phyloP scores from a whole-genome alignment of 2,888 invertebrate genomes.

The Mesorhabditis sp. region DNA sequence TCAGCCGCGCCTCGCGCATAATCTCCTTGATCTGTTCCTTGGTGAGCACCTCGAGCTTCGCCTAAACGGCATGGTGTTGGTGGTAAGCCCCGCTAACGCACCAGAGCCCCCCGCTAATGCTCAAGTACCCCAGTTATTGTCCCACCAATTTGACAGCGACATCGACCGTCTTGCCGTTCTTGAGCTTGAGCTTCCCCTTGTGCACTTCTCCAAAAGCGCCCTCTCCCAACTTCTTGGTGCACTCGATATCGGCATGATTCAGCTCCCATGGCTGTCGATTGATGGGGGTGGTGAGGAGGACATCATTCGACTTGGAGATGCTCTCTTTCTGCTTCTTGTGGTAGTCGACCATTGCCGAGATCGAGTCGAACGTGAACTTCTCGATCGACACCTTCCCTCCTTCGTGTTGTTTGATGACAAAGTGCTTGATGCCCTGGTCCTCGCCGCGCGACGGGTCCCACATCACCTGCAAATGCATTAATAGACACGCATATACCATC shows the following conservation, averaged over 20 bases:
- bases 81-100: slow-evolving; percentile 15
- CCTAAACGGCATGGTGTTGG: slow-evolving; percentile 16
- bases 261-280: slow-evolving; percentile 39
- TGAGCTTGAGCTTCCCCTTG: neutral
- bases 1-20: slow-evolving; percentile 27
- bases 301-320: slow-evolving; percentile 13
- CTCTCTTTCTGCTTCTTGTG: slow-evolving; percentile 19
- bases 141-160: slow-evolving; percentile 22
- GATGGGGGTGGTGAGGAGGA: slow-evolving; percentile 24
- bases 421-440: slow-evolving; percentile 25
- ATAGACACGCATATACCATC: no score
- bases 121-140: slow-evolving; percentile 15
- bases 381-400: slow-evolving; percentile 23
- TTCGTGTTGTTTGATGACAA: slow-evolving; percentile 20
- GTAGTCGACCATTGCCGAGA: slow-evolving; percentile 23
- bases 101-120: slow-evolving; percentile 16
- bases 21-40: slow-evolving; percentile 45
- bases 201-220: slow-evolving; percentile 48
- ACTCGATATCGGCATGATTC: slow-evolving; percentile 36
- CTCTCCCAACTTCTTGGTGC: slow-evolving; percentile 44
- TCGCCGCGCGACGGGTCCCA: slow-evolving; percentile 1
- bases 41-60: slow-evolving; percentile 33
- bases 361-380: slow-evolving; percentile 16
- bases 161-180: slow-evolving; percentile 7
- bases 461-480: neutral